These are phyloP conservation scores for Odontophorus gujanensis DNA, from an alignment of 2,113 vertebrate genomes.

Conservation along the genomic window DNA sequence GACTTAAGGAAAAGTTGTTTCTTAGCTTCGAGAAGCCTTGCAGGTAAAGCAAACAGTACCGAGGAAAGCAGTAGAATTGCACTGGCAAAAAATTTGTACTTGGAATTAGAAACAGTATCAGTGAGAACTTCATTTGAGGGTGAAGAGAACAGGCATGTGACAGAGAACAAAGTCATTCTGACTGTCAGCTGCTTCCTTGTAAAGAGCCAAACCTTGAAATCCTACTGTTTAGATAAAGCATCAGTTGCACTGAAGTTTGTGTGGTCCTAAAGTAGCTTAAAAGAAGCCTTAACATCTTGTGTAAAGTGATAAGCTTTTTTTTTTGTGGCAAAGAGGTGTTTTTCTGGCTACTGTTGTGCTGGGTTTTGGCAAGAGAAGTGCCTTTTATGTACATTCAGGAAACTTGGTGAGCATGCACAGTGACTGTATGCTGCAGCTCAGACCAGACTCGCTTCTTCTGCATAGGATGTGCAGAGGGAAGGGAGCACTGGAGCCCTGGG, in stretches of 20 bases:
- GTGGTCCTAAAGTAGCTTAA: not conserved
- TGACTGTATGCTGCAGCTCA: not conserved
- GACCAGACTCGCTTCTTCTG: fast-evolving
- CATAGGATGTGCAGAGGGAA: not conserved
- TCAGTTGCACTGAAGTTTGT: not conserved
- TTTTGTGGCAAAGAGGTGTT: not conserved
- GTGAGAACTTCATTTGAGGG: not conserved
- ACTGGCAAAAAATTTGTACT: not conserved
- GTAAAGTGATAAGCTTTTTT: not conserved
- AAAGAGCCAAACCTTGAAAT: not conserved
- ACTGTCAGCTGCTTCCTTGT: not conserved
- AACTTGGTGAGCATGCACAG: not conserved
- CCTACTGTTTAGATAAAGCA: not conserved
- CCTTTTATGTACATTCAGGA: not conserved
- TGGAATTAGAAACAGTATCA: not conserved
- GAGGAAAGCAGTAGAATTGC: not conserved
- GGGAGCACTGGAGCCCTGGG: not conserved
- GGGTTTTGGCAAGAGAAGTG: not conserved
- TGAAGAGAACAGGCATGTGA: not conserved
- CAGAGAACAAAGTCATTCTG: not conserved
- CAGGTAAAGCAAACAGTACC: not conserved
- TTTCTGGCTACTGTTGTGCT: not conserved
- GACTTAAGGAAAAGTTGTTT: not conserved
- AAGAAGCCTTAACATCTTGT: not conserved
- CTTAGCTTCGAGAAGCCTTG: not conserved